Base-by-base conservation (phyloP, 2,888 invertebrate species). In the Lochmaea capreae region DNA sequence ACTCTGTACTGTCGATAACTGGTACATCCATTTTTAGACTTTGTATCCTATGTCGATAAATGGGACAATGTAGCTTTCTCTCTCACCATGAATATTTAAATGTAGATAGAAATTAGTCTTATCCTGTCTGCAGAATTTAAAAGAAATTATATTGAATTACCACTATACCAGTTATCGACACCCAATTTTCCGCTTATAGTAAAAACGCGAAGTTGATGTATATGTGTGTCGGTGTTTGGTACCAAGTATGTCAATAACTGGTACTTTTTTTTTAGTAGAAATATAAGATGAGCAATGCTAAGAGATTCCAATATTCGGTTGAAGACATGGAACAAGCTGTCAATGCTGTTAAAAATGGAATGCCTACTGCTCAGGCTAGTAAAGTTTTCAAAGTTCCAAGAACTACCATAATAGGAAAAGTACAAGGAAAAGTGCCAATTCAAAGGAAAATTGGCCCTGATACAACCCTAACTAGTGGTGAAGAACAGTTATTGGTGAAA, bases 331-430 rank as follows among this genome's bases (percentile, higher is more conserved):
- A 61, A 52, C 43, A 66, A 66, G 72, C 72, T 59, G 66, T 67
- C n/a, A 22, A 61, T 26, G 62, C 72, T 18, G 67, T 59, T 52
- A 82, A 81, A 82, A 26, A 26, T 26, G 26, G 26, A 26, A 26
- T 26, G 26, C 26, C 26, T 26, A 26, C 26, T 26, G 26, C 26
- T 26, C 26, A 26, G 26, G 26, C 26, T 26, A 26, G 26, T 26
- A 26, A 26, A 26, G 26, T 26, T 66, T 66, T 66, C 54, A 66
- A 54, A 66, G 66, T 66, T 66, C 66, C 66, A 66, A 66, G 66
- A 66, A 66, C 66, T n/a, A 66, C 66, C 54, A 66, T 66, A 39
- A 66, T 54, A 52, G 54, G 66, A 66, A 66, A 66, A 66, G 49
- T 14, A 26, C 66, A 54, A 66, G 66, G 66, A 66, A 66, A 54